A percentile compares a stretch with the other conserved stretches of the same genome.
phyloP scores from a whole-genome alignment of 2,888 invertebrate species.

The Caenorhabditis afra region DNA sequence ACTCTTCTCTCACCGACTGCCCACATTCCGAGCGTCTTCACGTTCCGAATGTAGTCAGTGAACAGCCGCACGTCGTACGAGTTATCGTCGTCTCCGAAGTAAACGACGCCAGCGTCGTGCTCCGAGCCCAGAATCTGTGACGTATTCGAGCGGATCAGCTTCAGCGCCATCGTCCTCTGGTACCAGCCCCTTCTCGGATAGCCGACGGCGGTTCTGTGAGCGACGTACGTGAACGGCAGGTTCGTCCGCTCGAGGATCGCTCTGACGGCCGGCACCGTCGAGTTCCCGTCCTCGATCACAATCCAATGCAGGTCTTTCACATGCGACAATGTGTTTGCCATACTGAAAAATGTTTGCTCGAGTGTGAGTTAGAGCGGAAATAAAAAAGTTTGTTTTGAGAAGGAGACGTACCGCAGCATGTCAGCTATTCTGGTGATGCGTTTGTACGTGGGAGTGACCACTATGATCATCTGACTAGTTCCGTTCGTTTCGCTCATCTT shows the following conservation, averaged over 20 bases:
- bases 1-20: slow-evolving; percentile 60
- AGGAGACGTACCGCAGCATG: slow-evolving; percentile 55
- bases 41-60: slow-evolving; percentile 63
- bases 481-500: slow-evolving; percentile 9
- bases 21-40: slow-evolving; percentile 65
- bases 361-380: too few relatives aligned
- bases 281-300: slow-evolving; percentile 66
- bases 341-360: slow-evolving; percentile 50
- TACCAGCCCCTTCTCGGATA: slow-evolving; percentile 76
- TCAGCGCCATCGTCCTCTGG: slow-evolving; percentile 70
- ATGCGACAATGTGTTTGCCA: slow-evolving; percentile 68
- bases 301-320: slow-evolving; percentile 71
- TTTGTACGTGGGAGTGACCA: slow-evolving; percentile 66
- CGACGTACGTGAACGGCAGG: slow-evolving; percentile 66
- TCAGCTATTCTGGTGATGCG: slow-evolving; percentile 63
- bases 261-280: slow-evolving; percentile 39
- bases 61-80: slow-evolving; percentile 65
- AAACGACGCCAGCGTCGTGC: slow-evolving; percentile 60
- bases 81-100: slow-evolving; percentile 70
- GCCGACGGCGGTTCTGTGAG: slow-evolving; percentile 60
- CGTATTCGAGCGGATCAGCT: slow-evolving; percentile 62
- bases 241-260: slow-evolving; percentile 58
- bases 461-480: slow-evolving; percentile 58
- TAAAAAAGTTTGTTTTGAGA: not conserved
- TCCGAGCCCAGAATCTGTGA: slow-evolving; percentile 39